A percentile compares a stretch with the other conserved stretches of the same genome.
phyloP scores from a whole-genome alignment of 2,888 invertebrate species.

The Heliothis peltigera region DNA sequence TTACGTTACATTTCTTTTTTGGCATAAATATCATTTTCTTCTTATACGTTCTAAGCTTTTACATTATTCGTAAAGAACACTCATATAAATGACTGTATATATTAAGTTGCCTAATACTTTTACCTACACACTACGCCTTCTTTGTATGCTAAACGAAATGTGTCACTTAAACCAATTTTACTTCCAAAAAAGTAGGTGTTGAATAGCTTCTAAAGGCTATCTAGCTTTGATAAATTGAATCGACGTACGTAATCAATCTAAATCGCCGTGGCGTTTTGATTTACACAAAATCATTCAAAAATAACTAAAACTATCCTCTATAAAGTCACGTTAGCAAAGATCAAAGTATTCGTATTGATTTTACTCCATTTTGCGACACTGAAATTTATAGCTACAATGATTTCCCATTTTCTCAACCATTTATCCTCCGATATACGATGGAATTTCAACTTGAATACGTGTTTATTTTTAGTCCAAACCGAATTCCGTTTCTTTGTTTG shows the following conservation, averaged over 20 bases:
- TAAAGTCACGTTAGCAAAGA: conserved; percentile 9
- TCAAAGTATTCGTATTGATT: conserved; percentile 55
- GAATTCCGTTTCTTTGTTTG: conserved; percentile 11
- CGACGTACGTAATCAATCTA: conserved; percentile 35
- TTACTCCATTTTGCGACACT: conserved; percentile 54
- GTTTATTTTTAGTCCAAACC: conserved; percentile 17
- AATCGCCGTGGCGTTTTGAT: conserved; percentile 5
- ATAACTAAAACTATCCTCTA: conserved; percentile 20
- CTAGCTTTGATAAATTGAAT: conserved; percentile 33
- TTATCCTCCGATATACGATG: conserved; percentile 41
- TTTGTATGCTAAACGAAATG: not conserved
- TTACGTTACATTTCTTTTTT: conserved; percentile 5
- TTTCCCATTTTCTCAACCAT: conserved; percentile 58
- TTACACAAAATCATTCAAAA: conserved; percentile 19
- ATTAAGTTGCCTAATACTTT: conserved; percentile 28
- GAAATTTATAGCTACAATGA: conserved; percentile 64
- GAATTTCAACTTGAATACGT: conserved; percentile 13
- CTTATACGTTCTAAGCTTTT: conserved; percentile 20
- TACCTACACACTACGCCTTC: conserved; percentile 13
- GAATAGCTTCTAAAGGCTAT: conserved; percentile 10
- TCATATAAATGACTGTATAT: conserved; percentile 43
- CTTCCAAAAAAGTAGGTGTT: conserved; percentile 7
- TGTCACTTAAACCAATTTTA: conserved; percentile 3
- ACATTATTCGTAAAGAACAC: conserved; percentile 30
- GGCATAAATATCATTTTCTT: conserved; percentile 2